Base-by-base conservation (phyloP, 2,113 vertebrate genomes). In the Petrocephalus zakoni region DNA sequence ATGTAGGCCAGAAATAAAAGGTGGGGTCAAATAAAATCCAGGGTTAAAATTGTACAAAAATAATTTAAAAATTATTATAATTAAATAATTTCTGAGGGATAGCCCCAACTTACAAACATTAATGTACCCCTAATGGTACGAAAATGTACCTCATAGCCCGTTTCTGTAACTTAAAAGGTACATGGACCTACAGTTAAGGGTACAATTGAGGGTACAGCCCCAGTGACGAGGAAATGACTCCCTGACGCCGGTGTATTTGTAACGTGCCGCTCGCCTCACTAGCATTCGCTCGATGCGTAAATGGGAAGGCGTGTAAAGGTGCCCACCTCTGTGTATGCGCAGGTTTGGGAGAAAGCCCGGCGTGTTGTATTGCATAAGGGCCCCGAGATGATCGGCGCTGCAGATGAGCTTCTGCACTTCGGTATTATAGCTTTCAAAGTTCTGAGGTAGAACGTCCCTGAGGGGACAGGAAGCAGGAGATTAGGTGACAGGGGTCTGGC, bases 321-420 rank as follows among this genome's bases (percentile, higher is more conserved):
- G 5, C n/a, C 10, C 95, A 99, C 98, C 98, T 98, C 98, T 96
- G 93, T 99, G 98, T 94, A 99, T 96, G 90, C 98, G 96, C 91
- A 93, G 96, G 93, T 99, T 99, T 34, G 98, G 97, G 88, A 99
- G 94, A 93, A 99, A 99, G n/a, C 98, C 98, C 0, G 97, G 96
- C 0, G 98, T 99, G 93, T 98, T 97, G 49, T 99, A 99, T 46
- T 99, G 98, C 98, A 99, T 99, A 88, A 99, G 95, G 0, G 96
- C 96, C 68, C 98, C 98, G 92, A 99, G 92, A 86, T 96, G 97
- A 93, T 99, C 98, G n/a, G 98, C 98, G 0, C 94, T 95, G 92
- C 98, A 99, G 88, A 99, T 93, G 64, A 99, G 95, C 89, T 98
- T 98, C 93, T 99, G 98, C 0, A 99, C 96, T 29, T 97, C 97